Evolutionary conservation across 1,140 invertebrate genomes (phyloP), one percentile per base, ranked within the genome.

Genomic region (Saccostrea cuccullata): DNA sequence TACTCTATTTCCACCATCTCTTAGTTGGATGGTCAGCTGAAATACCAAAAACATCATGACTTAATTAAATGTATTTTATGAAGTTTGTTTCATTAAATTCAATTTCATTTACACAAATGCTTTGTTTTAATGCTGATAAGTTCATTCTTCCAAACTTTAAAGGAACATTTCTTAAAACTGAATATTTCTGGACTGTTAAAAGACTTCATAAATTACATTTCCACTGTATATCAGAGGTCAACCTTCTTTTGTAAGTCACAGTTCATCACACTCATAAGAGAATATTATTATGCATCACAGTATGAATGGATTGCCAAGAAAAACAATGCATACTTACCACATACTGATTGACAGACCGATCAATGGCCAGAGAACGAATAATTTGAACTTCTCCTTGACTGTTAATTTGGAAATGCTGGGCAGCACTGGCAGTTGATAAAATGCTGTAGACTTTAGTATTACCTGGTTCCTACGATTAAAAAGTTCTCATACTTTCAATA

Each of bases 361-460:
- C 67, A 23, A 70, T 84, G 55, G 90, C 82, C 12, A 86, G 90
- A 1, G 92, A 92, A 2, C 87, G 55, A 9, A 89, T 91, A 55
- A 92, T 87, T 26, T 87, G 86, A 47, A 85, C 87, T 30, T 90
- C 85, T 55, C 91, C 91, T 26, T n/a, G 30, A 55, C 87, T 55
- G 9, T 15, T 82, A 70, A 92, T 86, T 20, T 55, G 64, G 87
- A 92, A 92, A 87, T 91, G 92, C 8, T 87, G 55, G 15, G 84
- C 77, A n/a, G 92, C 89, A 26, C 64, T 13, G 9, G 77, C 13
- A 86, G 89, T 83, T 12, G 90, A 89, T 17, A 87, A 82, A 26
- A 93, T 91, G n/a, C 11, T 88, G 60, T 90, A 92, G 1, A 82
- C 73, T n/a, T 90, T 17, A 15, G 87, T 86, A 83, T 93, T 92